phyloP scores from a whole-genome alignment of 2,888 invertebrate genomes.

The Danaus chrysippus region DNA sequence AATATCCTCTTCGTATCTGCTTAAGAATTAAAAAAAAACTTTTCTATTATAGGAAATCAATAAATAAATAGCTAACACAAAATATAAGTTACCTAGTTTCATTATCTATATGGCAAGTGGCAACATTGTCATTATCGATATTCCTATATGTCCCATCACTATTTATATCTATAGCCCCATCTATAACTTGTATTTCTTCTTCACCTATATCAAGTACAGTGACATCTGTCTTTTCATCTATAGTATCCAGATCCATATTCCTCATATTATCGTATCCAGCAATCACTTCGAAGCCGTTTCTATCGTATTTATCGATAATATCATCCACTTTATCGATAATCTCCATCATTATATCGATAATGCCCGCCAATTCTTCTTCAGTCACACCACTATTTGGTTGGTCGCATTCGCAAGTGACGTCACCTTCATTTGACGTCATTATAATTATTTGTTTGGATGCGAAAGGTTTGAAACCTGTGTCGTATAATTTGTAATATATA shows the following conservation, averaged over 20 bases:
- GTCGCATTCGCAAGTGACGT: slow-evolving; percentile 46
- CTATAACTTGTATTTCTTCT: slow-evolving; percentile 41
- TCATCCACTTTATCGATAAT: slow-evolving; percentile 56
- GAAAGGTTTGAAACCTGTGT: slow-evolving; percentile 65
- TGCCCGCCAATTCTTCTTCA: slow-evolving; percentile 35
- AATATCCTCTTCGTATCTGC: no score
- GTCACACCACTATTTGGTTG: slow-evolving; percentile 25
- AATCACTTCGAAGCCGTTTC: slow-evolving; percentile 56
- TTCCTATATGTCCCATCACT: slow-evolving; percentile 46
- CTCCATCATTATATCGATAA: slow-evolving; percentile 50
- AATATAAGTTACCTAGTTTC: slow-evolving; percentile 41
- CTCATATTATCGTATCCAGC: slow-evolving; percentile 38
- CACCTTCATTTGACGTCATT: slow-evolving; percentile 53
- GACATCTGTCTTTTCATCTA: slow-evolving; percentile 49
- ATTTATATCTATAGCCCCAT: slow-evolving; percentile 41
- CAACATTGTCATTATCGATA: slow-evolving; percentile 31
- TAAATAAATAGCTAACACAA: background rate
- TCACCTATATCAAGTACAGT: slow-evolving; percentile 35
- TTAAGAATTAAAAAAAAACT: no score
- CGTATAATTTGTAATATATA: no score
- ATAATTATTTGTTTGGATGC: slow-evolving; percentile 62
- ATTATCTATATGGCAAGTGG: slow-evolving; percentile 26
- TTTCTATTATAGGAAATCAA: no score
- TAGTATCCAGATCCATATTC: slow-evolving; percentile 49
- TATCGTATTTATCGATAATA: slow-evolving; percentile 36